A percentile compares a stretch with the other conserved stretches of the same genome.
These are phyloP conservation scores for Glareola pratincola DNA, from an alignment of 2,113 vertebrate species.

Conservation along the genomic window DNA sequence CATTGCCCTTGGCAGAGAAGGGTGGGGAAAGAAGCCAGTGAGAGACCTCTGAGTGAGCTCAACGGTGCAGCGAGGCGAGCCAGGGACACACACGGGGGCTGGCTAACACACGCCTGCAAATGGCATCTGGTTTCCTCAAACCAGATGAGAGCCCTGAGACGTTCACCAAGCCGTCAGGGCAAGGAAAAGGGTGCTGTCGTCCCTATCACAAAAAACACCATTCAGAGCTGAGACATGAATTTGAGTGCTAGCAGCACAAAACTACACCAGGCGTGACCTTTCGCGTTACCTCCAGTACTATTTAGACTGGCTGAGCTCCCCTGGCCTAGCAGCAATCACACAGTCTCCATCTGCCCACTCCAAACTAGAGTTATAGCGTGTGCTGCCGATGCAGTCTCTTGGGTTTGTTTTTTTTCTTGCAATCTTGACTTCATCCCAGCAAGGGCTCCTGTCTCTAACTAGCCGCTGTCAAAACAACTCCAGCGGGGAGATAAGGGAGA, in stretches of 20 bases:
- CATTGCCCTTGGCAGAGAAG: not conserved
- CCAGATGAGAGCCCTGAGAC: not conserved
- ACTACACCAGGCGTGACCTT: slow-evolving; percentile 14
- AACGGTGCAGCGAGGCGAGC: rapidly evolving
- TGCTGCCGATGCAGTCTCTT: slow-evolving; percentile 26
- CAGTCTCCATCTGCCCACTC: slow-evolving; percentile 38
- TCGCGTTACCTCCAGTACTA: not conserved
- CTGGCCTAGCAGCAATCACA: slow-evolving; percentile 26
- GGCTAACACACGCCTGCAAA: not conserved
- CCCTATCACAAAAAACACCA: not conserved
- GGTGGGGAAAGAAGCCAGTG: not conserved
- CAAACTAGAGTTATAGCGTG: slow-evolving; percentile 13
- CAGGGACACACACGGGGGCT: rapidly evolving
- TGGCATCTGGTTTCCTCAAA: not conserved
- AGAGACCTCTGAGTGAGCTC: not conserved
- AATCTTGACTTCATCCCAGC: slow-evolving; percentile 58
- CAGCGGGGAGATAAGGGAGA: slow-evolving; percentile 76
- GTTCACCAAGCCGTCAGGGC: not conserved
- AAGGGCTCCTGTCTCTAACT: slow-evolving; percentile 72
- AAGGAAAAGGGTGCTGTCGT: not conserved
- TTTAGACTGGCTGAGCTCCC: slow-evolving; percentile 53
- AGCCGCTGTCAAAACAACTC: slow-evolving; percentile 75
- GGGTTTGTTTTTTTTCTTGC: slow-evolving; percentile 48
- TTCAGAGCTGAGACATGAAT: not conserved
- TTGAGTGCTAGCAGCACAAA: not conserved